Conservation (phyloP, 2,888 invertebrate genomes). For the Chloroclysta siterata region DNA sequence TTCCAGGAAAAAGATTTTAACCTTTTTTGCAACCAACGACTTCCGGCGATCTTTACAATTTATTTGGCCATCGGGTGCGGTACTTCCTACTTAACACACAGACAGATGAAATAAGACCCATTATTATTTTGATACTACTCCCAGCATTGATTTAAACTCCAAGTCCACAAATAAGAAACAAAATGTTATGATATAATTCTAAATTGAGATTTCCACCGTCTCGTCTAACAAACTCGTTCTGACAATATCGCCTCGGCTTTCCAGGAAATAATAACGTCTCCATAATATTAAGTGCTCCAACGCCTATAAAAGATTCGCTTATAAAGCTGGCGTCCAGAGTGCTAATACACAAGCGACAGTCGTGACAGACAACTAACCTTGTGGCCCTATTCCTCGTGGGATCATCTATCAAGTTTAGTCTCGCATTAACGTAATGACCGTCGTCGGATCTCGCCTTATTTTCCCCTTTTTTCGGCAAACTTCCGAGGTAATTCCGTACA, state of each 20-base stretch:
- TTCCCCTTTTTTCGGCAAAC: slow-evolving; percentile 67
- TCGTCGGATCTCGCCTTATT: slow-evolving; percentile 82
- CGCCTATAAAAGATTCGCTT: slow-evolving; percentile 17
- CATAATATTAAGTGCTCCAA: slow-evolving; percentile 21
- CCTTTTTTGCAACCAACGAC: too few species aligned
- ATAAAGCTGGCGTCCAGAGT: slow-evolving; percentile 15
- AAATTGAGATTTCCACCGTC: slow-evolving; percentile 22
- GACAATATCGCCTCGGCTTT: slow-evolving; percentile 16
- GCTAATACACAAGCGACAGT: slow-evolving; percentile 19
- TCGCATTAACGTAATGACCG: slow-evolving; percentile 84
- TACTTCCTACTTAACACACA: too few species aligned
- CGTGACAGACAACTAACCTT: slow-evolving; percentile 34
- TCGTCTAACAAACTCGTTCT: slow-evolving; percentile 14
- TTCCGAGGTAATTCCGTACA: slow-evolving; percentile 76
- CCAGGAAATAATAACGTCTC: slow-evolving; percentile 23
- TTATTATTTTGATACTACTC: background rate
- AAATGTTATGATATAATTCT: slow-evolving; percentile 16
- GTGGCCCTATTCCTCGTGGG: slow-evolving; percentile 31
- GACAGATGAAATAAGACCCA: background rate
- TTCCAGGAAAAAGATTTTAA: too few species aligned
- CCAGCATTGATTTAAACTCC: background rate
- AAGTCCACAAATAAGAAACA: slow-evolving; percentile 2
- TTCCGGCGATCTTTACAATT: too few species aligned
- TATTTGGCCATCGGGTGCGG: too few species aligned
- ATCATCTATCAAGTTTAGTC: slow-evolving; percentile 84